A percentile compares a stretch with the other conserved stretches of the same genome.
Evolutionary conservation across 2,113 vertebrate genomes (phyloP).

Genomic region (Mugil cephalus): DNA sequence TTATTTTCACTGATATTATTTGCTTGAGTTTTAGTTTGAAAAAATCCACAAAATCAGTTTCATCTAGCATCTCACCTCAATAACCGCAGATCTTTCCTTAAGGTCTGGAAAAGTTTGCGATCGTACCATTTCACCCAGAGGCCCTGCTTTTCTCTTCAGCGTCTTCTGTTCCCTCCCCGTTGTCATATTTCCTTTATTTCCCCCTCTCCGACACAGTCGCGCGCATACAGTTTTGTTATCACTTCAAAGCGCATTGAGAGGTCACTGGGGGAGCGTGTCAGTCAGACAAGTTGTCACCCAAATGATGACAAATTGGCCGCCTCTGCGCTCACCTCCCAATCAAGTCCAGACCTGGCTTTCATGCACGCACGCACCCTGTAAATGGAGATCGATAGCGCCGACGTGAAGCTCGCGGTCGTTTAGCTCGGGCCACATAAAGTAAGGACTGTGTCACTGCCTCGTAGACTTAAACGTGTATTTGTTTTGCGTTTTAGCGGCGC

Average conservation of each 20-base stretch:
- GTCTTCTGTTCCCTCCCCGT: slow-evolving; percentile 32
- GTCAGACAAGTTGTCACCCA: slow-evolving; percentile 75
- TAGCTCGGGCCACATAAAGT: slow-evolving; percentile 41
- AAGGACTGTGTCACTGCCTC: slow-evolving; percentile 34
- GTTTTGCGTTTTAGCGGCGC: slow-evolving; percentile 3
- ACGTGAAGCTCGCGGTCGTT: slow-evolving; percentile 59
- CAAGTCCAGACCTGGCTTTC: slow-evolving; percentile 73
- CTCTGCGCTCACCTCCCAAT: slow-evolving; percentile 64
- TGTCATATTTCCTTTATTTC: slow-evolving; percentile 46
- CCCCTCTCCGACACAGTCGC: slow-evolving; percentile 9
- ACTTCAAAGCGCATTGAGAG: slow-evolving; percentile 68
- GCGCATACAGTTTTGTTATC: slow-evolving; percentile 58
- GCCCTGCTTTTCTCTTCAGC: slow-evolving; percentile 44
- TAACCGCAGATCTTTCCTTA: neutral
- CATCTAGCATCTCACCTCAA: neutral
- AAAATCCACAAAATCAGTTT: no score
- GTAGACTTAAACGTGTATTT: neutral
- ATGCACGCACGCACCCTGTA: slow-evolving; percentile 29
- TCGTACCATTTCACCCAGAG: slow-evolving; percentile 28
- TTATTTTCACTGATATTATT: no score
- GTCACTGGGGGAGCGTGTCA: slow-evolving; percentile 73
- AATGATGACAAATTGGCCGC: slow-evolving; percentile 80
- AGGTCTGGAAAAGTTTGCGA: slow-evolving; percentile 29
- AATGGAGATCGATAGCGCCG: slow-evolving; percentile 69
- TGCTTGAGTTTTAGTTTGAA: no score